These are phyloP conservation scores for Hydrochoerus hydrochaeris DNA, from an alignment of 2,113 vertebrate genomes.

Conservation along the genomic window DNA sequence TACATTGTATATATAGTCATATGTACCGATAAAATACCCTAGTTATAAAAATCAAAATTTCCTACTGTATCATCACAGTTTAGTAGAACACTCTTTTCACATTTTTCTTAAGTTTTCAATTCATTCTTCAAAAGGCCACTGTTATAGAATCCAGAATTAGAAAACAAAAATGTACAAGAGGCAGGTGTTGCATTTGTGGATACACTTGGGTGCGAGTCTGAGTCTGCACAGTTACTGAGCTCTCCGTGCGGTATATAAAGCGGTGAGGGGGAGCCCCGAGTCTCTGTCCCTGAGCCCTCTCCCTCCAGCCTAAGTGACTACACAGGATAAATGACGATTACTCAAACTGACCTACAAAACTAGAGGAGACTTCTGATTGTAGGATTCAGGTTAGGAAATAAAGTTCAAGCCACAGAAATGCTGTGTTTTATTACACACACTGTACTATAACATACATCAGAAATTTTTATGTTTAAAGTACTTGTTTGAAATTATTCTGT, in stretches of 20 bases:
- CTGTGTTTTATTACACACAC: not conserved
- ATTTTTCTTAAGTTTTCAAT: not conserved
- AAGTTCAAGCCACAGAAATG: not conserved
- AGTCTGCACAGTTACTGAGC: not conserved
- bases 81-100: not conserved
- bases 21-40: not conserved
- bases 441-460: too few species aligned
- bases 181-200: too few species aligned
- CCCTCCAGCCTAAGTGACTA: not conserved
- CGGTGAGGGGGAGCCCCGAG: accelerated
- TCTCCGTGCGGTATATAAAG: not conserved
- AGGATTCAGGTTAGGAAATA: not conserved
- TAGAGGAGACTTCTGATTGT: not conserved
- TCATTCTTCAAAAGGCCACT: not conserved
- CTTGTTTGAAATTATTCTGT: not conserved
- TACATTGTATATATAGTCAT: not conserved
- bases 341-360: not conserved
- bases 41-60: not conserved
- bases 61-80: not conserved
- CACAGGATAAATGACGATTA: not conserved
- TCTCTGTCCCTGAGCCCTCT: accelerated
- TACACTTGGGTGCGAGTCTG: not conserved
- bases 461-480: not conserved
- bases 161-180: not conserved
- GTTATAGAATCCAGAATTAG: not conserved